A percentile compares a stretch with the other conserved stretches of the same genome.
These are phyloP conservation scores for Acanthurus tractus DNA, from an alignment of 2,797 vertebrate genomes.

Conservation along the genomic window DNA sequence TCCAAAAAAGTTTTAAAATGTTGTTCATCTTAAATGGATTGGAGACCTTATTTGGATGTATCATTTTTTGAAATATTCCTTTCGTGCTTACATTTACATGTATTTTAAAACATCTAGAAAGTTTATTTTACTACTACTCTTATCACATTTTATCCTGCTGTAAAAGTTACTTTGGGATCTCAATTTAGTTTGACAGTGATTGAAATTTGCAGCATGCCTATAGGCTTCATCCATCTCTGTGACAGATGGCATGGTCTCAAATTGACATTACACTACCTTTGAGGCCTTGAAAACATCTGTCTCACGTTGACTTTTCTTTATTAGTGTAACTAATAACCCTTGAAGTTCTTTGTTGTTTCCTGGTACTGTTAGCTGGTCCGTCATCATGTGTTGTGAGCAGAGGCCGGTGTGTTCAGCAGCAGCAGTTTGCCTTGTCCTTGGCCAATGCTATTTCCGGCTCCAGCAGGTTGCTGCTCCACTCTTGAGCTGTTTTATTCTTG, in stretches of 20 bases:
- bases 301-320: conserved; percentile 45
- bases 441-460: conserved; percentile 65
- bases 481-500: conserved; percentile 57
- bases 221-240: conserved; percentile 45
- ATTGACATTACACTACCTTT: conserved; percentile 65
- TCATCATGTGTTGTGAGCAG: conserved; percentile 44
- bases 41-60: not conserved
- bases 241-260: conserved; percentile 65
- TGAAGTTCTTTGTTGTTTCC: conserved; percentile 68
- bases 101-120: conserved; percentile 8
- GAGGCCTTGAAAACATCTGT: conserved; percentile 67
- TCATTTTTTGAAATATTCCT: conserved; percentile 3
- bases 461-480: conserved; percentile 53
- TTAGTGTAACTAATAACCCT: conserved; percentile 60
- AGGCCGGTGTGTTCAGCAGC: conserved; percentile 35
- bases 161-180: conserved; percentile 42
- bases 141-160: conserved; percentile 23
- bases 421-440: conserved; percentile 71
- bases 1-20: not conserved
- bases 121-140: not conserved
- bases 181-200: conserved; percentile 55
- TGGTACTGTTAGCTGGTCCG: conserved; percentile 56
- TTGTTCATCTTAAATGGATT: conserved; percentile 8
- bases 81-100: conserved; percentile 17
- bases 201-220: conserved; percentile 44